Base-by-base conservation (phyloP, 2,797 vertebrate genomes). In the Malacoctenus gilli region DNA sequence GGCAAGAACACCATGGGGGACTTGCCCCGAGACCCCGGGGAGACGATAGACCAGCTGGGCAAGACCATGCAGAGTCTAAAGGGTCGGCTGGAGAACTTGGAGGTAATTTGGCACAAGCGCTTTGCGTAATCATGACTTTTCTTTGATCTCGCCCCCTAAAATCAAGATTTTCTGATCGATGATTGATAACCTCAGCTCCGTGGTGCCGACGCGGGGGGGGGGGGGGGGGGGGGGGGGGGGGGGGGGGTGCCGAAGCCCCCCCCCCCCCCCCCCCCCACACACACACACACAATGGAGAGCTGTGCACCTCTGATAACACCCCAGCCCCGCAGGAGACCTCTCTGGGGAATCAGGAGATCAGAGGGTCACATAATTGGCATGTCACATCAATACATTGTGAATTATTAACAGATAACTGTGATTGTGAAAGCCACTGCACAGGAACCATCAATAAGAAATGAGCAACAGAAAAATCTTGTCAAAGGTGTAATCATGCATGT, bases 51-150 rank as follows among this genome's bases (percentile, higher is more conserved):
- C 58, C 96, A 99, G 74, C 93, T 99, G 59, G 95, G 95, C 41
- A 95, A 95, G 79, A 97, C 97, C 59, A 95, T 98, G 93, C 96
- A 99, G 88, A 89, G 88, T 41, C 93, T 99, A 12, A 98, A 97
- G 79, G 95, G 97, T 73, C 92, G 96, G 6, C 90, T 99, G 86
- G 95, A 95, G 82, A 96, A 81, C 83, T 88, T 98, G 64, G 96
- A 98, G 96, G 97, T 96, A 92, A 85, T 84, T 42, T 32, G 55
- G 38, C 35, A 56, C 30, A 55, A 55, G 41, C 32, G 31, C 52
- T 12, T 0, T 57, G 72, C 5, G 35, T 4, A 9, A 12, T n/a
- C 41, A 31, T 10, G 37, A 6, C 37, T 39, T 18, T 23, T 2
- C 4, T 16, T 34, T 4, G 2, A 3, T 22, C 40, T 34, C 2